phyloP scores from a whole-genome alignment of 2,113 vertebrate species.

The Notiomystis cincta region DNA sequence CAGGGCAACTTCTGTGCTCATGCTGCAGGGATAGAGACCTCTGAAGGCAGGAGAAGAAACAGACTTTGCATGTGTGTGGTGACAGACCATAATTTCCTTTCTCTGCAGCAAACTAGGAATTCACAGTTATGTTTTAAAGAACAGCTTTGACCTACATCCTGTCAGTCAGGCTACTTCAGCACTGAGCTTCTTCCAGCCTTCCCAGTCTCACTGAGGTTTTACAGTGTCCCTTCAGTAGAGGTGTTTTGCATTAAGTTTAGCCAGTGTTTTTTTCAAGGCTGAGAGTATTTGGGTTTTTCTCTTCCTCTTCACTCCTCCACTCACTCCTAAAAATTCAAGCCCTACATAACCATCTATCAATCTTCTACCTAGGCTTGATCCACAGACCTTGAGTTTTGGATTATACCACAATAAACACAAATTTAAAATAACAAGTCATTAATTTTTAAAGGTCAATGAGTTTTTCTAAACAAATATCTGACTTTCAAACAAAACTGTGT shows the following conservation, averaged over 20 bases:
- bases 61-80: background rate
- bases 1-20: background rate
- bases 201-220: background rate
- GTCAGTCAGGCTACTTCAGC: background rate
- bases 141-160: background rate
- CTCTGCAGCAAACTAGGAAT: background rate
- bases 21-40: background rate
- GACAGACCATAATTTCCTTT: background rate
- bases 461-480: background rate
- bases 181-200: background rate
- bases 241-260: background rate
- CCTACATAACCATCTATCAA: background rate
- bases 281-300: background rate
- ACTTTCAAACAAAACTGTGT: background rate
- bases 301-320: background rate
- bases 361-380: background rate
- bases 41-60: background rate
- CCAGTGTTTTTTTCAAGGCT: background rate
- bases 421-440: background rate
- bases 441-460: background rate
- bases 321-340: background rate
- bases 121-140: background rate
- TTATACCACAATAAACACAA: background rate
- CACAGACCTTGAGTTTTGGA: background rate
- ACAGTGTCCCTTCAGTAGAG: background rate